Evolutionary conservation across 2,888 invertebrate genomes (phyloP).

Genomic region (Aradus depressus): DNA sequence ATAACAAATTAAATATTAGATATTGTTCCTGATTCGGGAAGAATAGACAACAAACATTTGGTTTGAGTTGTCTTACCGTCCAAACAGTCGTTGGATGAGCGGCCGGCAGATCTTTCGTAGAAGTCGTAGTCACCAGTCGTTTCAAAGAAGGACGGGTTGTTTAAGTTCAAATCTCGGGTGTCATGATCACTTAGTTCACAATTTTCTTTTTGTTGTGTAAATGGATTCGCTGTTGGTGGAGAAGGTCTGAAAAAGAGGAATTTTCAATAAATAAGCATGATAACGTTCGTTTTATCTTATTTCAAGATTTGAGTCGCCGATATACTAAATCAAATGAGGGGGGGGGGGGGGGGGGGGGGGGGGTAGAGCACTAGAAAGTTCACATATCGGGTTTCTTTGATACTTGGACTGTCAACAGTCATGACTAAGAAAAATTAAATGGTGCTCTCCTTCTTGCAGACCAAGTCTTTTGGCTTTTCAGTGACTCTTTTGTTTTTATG

Average conservation of each 20-base stretch:
- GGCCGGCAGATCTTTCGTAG: conserved; percentile 64
- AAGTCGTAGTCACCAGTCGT: conserved; percentile 72
- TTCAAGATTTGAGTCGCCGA: no score
- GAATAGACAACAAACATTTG: background rate
- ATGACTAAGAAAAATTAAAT: no score
- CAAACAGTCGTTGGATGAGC: conserved; percentile 67
- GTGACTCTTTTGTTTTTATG: no score
- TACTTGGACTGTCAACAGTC: no score
- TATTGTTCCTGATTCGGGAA: background rate
- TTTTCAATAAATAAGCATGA: background rate
- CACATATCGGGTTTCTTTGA: no score
- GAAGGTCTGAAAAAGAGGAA: conserved; percentile 37
- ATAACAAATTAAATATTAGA: background rate
- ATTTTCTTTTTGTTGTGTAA: conserved; percentile 58
- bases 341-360: background rate
- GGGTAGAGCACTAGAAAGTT: no score
- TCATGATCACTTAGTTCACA: conserved; percentile 84
- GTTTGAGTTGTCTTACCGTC: conserved; percentile 52
- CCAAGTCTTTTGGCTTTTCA: no score
- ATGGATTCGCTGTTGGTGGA: conserved; percentile 43
- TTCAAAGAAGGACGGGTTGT: conserved; percentile 76
- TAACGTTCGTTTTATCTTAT: no score
- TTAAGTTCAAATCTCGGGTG: conserved; percentile 69
- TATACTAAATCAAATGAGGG: background rate
- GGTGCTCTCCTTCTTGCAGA: no score